A percentile compares a stretch with the other conserved stretches of the same genome.
Evolutionary conservation across 2,113 vertebrate species (phyloP).

Genomic region (Oceanites oceanicus): DNA sequence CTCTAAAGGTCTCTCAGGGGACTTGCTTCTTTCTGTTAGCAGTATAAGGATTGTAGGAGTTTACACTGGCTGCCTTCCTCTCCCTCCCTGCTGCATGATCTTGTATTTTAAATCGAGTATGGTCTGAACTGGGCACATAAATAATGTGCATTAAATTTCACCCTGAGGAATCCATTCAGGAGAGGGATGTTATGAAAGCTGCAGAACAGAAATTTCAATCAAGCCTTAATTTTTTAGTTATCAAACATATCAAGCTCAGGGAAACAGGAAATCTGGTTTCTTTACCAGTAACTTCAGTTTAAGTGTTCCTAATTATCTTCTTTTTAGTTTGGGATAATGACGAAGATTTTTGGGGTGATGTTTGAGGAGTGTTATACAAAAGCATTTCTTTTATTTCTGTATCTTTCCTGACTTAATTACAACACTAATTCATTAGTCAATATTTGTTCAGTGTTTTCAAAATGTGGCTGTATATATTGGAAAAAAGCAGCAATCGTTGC

Average conservation of each 20-base stretch:
- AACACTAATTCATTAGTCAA: not conserved
- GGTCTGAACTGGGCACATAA: not conserved
- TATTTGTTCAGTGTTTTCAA: not conserved
- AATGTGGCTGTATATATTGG: not conserved
- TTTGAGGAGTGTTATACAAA: not conserved
- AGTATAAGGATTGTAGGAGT: not conserved
- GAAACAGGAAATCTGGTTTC: not conserved
- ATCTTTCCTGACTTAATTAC: not conserved
- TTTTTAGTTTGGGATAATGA: not conserved
- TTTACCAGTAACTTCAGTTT: not conserved
- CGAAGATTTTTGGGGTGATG: not conserved
- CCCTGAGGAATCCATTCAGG: not conserved
- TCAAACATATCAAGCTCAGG: not conserved
- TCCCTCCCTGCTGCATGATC: not conserved
- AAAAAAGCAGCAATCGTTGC: not conserved
- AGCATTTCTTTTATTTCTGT: not conserved
- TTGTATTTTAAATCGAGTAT: not conserved
- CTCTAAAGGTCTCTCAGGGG: not conserved
- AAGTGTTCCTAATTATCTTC: not conserved
- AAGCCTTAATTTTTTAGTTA: not conserved
- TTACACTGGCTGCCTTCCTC: not conserved
- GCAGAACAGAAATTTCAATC: not conserved
- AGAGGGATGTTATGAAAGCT: not conserved
- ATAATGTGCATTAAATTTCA: not conserved
- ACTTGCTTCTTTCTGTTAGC: not conserved